Evolutionary conservation across 1,140 invertebrate genomes (phyloP).

Genomic region (Hyphantria cunea): DNA sequence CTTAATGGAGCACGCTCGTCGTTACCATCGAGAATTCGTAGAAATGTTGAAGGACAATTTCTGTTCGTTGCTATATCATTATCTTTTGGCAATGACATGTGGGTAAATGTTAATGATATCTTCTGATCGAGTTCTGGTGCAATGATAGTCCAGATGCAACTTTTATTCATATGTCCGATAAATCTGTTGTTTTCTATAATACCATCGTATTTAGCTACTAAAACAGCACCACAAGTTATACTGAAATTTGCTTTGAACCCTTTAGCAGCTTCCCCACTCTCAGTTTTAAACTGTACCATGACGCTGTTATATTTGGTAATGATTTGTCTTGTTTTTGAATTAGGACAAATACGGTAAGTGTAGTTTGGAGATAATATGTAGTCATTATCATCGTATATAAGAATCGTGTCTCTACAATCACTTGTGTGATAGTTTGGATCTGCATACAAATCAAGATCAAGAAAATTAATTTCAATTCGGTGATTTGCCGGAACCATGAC

Average conservation of each 20-base stretch:
- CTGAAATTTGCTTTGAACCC: constrained; percentile 87
- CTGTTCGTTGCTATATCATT: constrained; percentile 40
- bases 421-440: constrained; percentile 21
- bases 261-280: constrained; percentile 83
- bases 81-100: constrained; percentile 67
- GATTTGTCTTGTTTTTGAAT: constrained; percentile 75
- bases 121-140: constrained; percentile 82
- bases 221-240: constrained; percentile 86
- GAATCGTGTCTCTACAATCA: constrained; percentile 55
- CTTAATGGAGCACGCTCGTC: constrained; percentile 82
- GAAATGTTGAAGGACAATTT: constrained; percentile 59
- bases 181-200: constrained; percentile 64
- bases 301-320: constrained; percentile 85
- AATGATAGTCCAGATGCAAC: constrained; percentile 75
- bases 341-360: constrained; percentile 57
- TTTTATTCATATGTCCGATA: constrained; percentile 40
- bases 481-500: constrained; percentile 87
- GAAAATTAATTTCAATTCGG: constrained; percentile 73
- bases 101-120: constrained; percentile 87
- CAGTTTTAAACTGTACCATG: constrained; percentile 84
- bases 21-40: constrained; percentile 87
- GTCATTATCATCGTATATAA: constrained; percentile 85
- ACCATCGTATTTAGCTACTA: constrained; percentile 83
- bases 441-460: constrained; percentile 83
- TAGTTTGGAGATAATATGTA: constrained; percentile 43